Base-by-base conservation (phyloP, 2,113 vertebrate species). In the Callorhinus ursinus region DNA sequence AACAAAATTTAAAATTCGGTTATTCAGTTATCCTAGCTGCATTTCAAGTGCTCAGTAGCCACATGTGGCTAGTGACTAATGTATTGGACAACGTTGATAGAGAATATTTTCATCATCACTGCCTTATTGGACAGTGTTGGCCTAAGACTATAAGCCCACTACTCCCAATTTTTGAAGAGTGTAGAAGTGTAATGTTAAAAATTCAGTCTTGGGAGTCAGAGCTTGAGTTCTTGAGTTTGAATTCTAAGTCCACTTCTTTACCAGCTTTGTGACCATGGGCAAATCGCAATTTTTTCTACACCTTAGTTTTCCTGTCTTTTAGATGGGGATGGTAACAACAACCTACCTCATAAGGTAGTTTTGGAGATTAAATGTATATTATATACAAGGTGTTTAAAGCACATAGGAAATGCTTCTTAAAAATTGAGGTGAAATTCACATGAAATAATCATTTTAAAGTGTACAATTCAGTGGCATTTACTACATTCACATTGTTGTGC, bases 391-490 rank as follows among this genome's bases (percentile, higher is more conserved):
- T 69, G 1, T 19, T 92, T 63, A 88, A 36, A 39, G 31, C 7
- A 87, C 14, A 39, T 28, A 63, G 24, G 15, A 88, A 33, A 19
- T 22, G 51, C 7, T 77, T 81, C 36, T 55, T 69, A 31, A 11
- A 53, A 57, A 86, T 65, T 65, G 22, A 81, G 16, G 16, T 36
- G 33, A 96, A 86, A 31, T 80, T 86, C 19, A 81, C 72, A 39
- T 24, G 79, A 83, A 95, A 84, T 69, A 79, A 49, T 51, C 6
- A 57, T 79, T 95, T 95, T 77, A 69, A 91, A 59, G 51, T 79
- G 5, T 80, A 59, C 4, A 79, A 42, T 26, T 61, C 63, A 31
- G 16, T 61, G 81, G 33, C 10, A 33, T 71, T 80, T 80, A 88
- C 22, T 53, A 8, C 33, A 80, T 36, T 80, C 53, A 39, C n/a